These are phyloP conservation scores for Lycopodina hypogea DNA, from an alignment of 37 sponge, comb jelly and placozoan genomes.

Conservation along the genomic window DNA sequence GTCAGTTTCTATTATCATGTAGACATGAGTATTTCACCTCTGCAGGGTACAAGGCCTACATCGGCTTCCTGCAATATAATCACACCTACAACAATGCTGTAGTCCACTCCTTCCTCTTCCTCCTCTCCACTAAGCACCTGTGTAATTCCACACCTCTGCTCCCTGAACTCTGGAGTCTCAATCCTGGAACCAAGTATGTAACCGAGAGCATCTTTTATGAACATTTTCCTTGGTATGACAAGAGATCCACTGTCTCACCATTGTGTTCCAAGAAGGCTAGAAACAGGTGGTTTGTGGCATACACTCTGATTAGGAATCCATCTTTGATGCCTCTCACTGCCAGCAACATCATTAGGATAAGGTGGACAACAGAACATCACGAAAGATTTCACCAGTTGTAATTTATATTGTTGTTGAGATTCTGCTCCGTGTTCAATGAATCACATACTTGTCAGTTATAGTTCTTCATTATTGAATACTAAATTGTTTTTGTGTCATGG, in stretches of 20 bases:
- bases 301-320: conserved; percentile 41
- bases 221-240: not conserved
- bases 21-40: not conserved
- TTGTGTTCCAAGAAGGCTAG: not conserved
- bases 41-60: conserved; percentile 39
- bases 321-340: not conserved
- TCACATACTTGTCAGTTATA: too few relatives aligned
- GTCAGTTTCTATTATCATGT: too few relatives aligned
- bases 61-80: conserved; percentile 28
- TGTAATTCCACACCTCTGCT: conserved; percentile 2
- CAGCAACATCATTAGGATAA: not conserved
- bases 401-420: too few relatives aligned
- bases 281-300: conserved; percentile 45
- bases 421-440: too few relatives aligned
- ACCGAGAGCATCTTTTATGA: not conserved
- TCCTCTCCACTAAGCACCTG: not conserved
- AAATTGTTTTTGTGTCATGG: too few relatives aligned
- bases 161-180: not conserved
- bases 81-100: conserved; percentile 32
- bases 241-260: not conserved
- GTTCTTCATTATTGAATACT: too few relatives aligned
- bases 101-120: conserved; percentile 13
- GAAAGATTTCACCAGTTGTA: too few relatives aligned
- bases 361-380: too few relatives aligned
- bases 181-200: too few relatives aligned